These are phyloP conservation scores for Sciaenops ocellatus DNA, from an alignment of 2,797 vertebrate genomes.

Conservation along the genomic window DNA sequence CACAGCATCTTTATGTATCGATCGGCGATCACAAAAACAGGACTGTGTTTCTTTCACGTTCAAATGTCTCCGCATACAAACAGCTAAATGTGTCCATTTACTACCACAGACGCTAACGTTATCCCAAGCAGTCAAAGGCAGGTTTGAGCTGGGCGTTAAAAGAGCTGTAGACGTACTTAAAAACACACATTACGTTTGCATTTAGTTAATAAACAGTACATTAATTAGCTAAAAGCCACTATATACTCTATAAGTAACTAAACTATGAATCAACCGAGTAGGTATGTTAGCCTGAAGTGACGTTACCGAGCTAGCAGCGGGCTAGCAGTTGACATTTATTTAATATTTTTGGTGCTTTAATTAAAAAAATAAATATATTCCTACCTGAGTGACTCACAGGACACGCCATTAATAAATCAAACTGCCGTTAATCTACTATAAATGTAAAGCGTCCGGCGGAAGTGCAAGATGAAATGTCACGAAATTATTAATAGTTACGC, in stretches of 20 bases:
- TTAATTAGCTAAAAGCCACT: not conserved
- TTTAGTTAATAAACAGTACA: not conserved
- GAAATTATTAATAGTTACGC: not conserved
- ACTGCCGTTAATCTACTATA: not conserved
- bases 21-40: not conserved
- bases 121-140: not conserved
- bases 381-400: constrained; percentile 72
- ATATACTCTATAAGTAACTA: not conserved
- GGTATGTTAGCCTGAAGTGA: not conserved
- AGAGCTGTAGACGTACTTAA: rapidly evolving
- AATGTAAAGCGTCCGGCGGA: not conserved
- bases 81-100: not conserved
- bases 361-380: constrained; percentile 31
- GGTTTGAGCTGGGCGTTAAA: not conserved
- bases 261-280: no score
- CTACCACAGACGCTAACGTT: not conserved
- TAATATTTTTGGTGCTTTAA: no score
- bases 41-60: no score
- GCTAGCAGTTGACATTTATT: not conserved
- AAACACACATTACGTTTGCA: not conserved
- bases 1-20: not conserved
- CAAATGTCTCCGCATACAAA: not conserved
- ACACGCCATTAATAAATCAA: constrained; percentile 71
- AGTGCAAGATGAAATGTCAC: not conserved
- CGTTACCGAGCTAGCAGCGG: not conserved